Base-by-base conservation (phyloP, 2,888 invertebrate species). In the Leistus spinibarbis region DNA sequence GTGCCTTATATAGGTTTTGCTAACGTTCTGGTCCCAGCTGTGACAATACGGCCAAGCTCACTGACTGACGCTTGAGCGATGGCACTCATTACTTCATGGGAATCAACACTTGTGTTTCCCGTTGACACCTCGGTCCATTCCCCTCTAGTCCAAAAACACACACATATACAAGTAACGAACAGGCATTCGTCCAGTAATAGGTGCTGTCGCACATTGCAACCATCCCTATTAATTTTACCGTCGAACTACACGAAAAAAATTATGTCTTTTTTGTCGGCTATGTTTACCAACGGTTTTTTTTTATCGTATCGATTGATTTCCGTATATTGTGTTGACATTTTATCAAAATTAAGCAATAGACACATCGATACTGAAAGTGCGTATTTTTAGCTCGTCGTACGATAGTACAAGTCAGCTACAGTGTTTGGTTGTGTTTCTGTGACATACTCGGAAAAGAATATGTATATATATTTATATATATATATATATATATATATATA, bases 61-160 rank as follows among this genome's bases (percentile, higher is more conserved):
- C 77, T 79, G 79, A 81, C 79, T 81, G 81, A 81, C 81, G 80
- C 77, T 78, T 81, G 81, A 81, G 80, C 79, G 81, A 81, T 81
- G 80, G 81, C 79, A 67, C 81, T 81, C 81, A 81, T 81, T 81
- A 81, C 81, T 78, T 78, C 81, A 80, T 81, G 81, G 81, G 81
- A 81, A 81, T 78, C 77, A 78, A 76, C 74, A 74, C 67, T 74
- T 74, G 74, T 74, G 74, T 68, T 74, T 54, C 67, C 62, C 40
- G 72, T 74, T 74, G 74, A 74, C 74, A 74, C 74, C 74, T 74
- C 73, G 54, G 22, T 60, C 54, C 56, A 24, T 60, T 24, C 54
- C 53, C 54, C 27, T 17, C 56, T 20, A 17, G 22, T 64, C 71
- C 71, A 60, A 40, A 40, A 40, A 7, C 40, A 40, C 40, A 40